Evolutionary conservation across 2,888 invertebrate genomes (phyloP).

Genomic region (Mystacides longicornis): DNA sequence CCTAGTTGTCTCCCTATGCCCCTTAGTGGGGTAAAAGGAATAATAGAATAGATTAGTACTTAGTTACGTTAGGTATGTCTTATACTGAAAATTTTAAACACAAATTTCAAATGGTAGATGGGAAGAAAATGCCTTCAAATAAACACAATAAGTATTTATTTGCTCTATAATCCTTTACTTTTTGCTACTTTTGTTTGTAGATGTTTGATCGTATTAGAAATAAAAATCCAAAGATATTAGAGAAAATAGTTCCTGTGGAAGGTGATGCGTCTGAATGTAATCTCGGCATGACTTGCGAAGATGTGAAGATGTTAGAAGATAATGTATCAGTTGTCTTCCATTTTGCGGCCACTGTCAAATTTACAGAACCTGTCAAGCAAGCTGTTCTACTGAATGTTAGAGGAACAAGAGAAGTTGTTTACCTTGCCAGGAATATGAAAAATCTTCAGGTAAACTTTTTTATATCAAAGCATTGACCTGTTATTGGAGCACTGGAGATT

Average conservation of each 20-base stretch:
- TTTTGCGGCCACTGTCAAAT: slow-evolving; percentile 26
- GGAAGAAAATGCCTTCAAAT: background rate
- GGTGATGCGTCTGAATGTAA: slow-evolving; percentile 23
- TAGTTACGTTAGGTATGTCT: too few species aligned
- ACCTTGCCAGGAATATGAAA: slow-evolving; percentile 24
- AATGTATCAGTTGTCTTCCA: slow-evolving; percentile 25
- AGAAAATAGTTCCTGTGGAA: slow-evolving; percentile 23
- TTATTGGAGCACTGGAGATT: too few species aligned
- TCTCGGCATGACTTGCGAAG: slow-evolving; percentile 22
- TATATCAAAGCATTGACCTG: too few species aligned
- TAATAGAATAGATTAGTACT: too few species aligned
- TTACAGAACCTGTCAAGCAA: slow-evolving; percentile 24
- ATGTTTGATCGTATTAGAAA: slow-evolving; percentile 23
- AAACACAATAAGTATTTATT: background rate
- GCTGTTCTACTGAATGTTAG: slow-evolving; percentile 25
- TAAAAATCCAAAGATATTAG: slow-evolving; percentile 20
- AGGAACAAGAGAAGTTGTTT: slow-evolving; percentile 25
- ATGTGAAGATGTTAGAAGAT: slow-evolving; percentile 21
- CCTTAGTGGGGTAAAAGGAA: too few species aligned
- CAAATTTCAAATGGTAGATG: background rate
- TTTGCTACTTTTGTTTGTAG: background rate
- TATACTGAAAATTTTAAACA: too few species aligned
- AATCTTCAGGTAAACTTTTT: too few species aligned
- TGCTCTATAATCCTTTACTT: background rate
- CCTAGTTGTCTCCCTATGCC: too few species aligned